A percentile compares a stretch with the other conserved stretches of the same genome.
phyloP scores from a whole-genome alignment of 2,797 vertebrate genomes.

The Syngnathus rostellatus region DNA sequence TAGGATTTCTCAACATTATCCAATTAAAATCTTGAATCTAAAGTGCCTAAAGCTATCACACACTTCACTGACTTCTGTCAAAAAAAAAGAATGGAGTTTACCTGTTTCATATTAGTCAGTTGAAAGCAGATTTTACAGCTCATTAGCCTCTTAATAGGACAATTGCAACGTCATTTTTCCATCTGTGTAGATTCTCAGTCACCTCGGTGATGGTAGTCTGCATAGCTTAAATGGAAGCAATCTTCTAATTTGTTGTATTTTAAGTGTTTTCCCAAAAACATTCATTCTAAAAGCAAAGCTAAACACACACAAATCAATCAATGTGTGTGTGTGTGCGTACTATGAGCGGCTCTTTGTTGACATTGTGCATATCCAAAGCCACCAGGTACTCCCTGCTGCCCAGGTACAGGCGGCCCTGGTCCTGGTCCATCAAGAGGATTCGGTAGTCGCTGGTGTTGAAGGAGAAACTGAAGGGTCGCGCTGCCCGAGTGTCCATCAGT shows the following conservation, averaged over 20 bases:
- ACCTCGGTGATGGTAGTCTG: background rate
- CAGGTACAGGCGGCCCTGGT: conserved; percentile 81
- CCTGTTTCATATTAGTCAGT: background rate
- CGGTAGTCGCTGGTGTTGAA: conserved; percentile 84
- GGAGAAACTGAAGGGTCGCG: conserved; percentile 76
- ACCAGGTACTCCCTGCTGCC: conserved; percentile 81
- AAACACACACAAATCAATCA: background rate
- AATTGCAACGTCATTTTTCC: background rate
- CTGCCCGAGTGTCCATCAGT: conserved; percentile 75
- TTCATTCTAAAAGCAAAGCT: background rate
- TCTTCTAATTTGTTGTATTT: background rate
- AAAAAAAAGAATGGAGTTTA: background rate
- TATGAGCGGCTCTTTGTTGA: conserved; percentile 83
- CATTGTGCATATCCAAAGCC: conserved; percentile 80
- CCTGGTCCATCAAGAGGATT: conserved; percentile 79
- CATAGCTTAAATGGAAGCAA: background rate
- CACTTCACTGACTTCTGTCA: background rate
- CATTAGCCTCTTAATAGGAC: background rate
- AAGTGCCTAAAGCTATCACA: background rate
- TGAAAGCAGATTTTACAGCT: background rate
- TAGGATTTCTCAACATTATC: background rate
- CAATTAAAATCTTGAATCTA: background rate
- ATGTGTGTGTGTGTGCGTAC: conserved; percentile 51
- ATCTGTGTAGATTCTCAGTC: background rate
- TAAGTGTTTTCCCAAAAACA: background rate